A percentile compares a stretch with the other conserved stretches of the same genome.
These are phyloP conservation scores for Chaetops frenatus DNA, from an alignment of 2,113 vertebrate species.

Conservation along the genomic window DNA sequence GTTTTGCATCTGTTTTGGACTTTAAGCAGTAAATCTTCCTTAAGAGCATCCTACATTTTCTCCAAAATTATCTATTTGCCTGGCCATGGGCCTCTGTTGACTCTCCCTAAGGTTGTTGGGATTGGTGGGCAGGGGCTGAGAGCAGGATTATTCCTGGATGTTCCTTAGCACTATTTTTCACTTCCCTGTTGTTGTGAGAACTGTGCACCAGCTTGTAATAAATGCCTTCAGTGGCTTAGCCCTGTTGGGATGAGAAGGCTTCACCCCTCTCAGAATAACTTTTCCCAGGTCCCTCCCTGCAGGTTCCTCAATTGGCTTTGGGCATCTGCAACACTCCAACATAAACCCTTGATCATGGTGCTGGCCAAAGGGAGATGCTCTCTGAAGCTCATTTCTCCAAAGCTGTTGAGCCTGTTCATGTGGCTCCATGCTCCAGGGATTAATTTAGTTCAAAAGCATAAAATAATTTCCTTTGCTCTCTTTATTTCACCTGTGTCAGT, in stretches of 20 bases:
- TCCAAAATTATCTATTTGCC: not conserved
- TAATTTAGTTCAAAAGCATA: not conserved
- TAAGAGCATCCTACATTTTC: not conserved
- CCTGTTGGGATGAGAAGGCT: not conserved
- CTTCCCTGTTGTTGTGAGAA: not conserved
- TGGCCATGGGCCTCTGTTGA: not conserved
- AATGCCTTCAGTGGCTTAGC: not conserved
- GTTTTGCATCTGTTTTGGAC: not conserved
- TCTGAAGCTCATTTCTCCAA: not conserved
- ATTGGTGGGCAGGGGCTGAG: not conserved
- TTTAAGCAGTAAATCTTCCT: not conserved
- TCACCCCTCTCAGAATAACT: not conserved
- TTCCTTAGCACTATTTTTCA: not conserved
- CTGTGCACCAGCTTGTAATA: fast-evolving
- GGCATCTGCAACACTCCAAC: not conserved
- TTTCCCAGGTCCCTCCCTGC: not conserved
- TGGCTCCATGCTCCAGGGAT: not conserved
- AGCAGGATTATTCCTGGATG: not conserved
- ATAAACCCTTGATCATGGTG: not conserved
- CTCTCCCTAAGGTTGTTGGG: fast-evolving
- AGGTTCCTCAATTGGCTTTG: not conserved
- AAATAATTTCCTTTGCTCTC: not conserved
- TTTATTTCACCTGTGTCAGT: not conserved
- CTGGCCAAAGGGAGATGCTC: not conserved
- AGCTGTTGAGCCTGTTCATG: not conserved